phyloP scores from a whole-genome alignment of 2,797 vertebrate genomes.

The Crenuchus spilurus region DNA sequence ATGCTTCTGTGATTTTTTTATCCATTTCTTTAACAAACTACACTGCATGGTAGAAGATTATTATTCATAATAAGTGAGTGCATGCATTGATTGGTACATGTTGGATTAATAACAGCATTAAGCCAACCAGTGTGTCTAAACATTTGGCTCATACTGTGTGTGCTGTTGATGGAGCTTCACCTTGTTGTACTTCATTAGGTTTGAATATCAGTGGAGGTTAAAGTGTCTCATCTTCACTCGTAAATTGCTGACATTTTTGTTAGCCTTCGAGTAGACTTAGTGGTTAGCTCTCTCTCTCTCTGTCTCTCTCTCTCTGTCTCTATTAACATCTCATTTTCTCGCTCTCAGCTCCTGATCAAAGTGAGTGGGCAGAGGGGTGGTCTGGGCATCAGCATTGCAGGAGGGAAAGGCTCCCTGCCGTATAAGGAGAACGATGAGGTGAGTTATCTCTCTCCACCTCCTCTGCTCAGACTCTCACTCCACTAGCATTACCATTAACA shows the following conservation, averaged over 20 bases:
- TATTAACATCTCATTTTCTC: slow-evolving; percentile 32
- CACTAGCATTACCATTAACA: neutral
- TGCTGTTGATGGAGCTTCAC: no score
- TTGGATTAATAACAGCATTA: no score
- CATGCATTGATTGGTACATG: no score
- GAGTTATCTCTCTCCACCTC: slow-evolving; percentile 36
- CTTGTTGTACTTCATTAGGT: no score
- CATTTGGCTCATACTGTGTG: no score
- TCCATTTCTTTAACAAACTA: no score
- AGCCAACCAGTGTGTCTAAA: no score
- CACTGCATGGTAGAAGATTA: no score
- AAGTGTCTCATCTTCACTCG: neutral
- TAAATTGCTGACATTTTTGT: no score
- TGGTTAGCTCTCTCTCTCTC: neutral
- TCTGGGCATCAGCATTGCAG: slow-evolving; percentile 88
- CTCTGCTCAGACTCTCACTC: neutral
- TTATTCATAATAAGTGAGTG: no score
- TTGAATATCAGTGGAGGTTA: neutral
- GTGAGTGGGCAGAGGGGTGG: slow-evolving; percentile 82
- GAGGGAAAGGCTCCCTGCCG: slow-evolving; percentile 84
- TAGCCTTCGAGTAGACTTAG: neutral
- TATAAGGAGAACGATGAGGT: slow-evolving; percentile 87
- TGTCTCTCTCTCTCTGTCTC: slow-evolving; percentile 4
- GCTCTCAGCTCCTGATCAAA: slow-evolving; percentile 85
- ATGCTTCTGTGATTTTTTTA: no score